These are phyloP conservation scores for Papilio xuthus DNA, from an alignment of 1,140 invertebrate species.

Conservation along the genomic window DNA sequence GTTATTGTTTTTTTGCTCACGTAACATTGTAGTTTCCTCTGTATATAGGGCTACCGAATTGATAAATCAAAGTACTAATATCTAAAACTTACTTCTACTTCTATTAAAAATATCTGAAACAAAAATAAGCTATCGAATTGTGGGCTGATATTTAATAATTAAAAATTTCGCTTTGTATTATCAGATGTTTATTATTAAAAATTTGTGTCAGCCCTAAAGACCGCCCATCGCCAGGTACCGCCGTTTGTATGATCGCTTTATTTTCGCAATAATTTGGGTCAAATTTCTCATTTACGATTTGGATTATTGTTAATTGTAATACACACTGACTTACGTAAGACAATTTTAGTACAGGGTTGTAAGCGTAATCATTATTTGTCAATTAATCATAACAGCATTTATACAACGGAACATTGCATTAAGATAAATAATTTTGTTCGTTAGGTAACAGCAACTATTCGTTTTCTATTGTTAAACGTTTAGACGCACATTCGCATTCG, in stretches of 20 bases:
- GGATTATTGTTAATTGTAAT: slow-evolving; percentile 28
- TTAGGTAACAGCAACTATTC: not conserved
- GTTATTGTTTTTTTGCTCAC: slow-evolving; percentile 49
- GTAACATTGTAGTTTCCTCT: slow-evolving; percentile 40
- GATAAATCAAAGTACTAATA: not conserved
- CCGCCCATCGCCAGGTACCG: slow-evolving; percentile 9
- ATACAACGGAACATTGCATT: not conserved
- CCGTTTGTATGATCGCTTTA: slow-evolving; percentile 32
- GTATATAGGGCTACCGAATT: not conserved
- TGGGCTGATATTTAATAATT: too few species aligned
- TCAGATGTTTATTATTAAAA: slow-evolving; percentile 35
- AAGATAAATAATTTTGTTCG: not conserved
- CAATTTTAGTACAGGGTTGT: not conserved
- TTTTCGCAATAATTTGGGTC: slow-evolving; percentile 38
- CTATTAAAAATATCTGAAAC: too few species aligned
- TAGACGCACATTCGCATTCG: not conserved
- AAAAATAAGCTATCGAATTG: too few species aligned
- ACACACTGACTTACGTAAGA: slow-evolving; percentile 10
- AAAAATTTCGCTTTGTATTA: too few species aligned
- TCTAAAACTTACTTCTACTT: too few species aligned
- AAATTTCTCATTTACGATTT: slow-evolving; percentile 33
- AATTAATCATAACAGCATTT: slow-evolving; percentile 27
- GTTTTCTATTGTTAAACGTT: slow-evolving; percentile 3
- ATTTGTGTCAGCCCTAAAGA: slow-evolving; percentile 25
- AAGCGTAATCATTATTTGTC: slow-evolving; percentile 27